A percentile compares a stretch with the other conserved stretches of the same genome.
Evolutionary conservation across 1,140 invertebrate species (phyloP).

Genomic region (Matsumurasca onukii): DNA sequence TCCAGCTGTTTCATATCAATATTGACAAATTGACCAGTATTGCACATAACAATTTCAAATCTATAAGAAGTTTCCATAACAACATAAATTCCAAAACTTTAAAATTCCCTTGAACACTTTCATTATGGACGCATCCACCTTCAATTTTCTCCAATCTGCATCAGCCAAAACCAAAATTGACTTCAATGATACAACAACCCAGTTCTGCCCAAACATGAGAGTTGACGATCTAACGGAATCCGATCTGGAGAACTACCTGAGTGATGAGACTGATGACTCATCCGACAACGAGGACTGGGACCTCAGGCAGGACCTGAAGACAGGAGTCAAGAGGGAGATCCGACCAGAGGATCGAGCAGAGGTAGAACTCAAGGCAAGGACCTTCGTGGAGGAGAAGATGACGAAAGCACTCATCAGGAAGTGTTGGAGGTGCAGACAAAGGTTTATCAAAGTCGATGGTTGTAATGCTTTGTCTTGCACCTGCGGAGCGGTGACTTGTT

Average conservation of each 20-base stretch:
- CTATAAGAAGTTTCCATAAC: no score
- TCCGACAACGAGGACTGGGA: background rate
- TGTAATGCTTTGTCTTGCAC: background rate
- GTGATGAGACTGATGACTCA: background rate
- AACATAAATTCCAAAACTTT: no score
- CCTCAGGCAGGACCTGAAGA: background rate
- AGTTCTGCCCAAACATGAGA: no score
- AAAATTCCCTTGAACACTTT: no score
- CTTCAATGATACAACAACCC: no score
- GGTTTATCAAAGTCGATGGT: background rate
- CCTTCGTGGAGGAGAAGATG: background rate
- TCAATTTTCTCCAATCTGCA: no score
- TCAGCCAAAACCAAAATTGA: no score
- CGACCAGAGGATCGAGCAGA: background rate
- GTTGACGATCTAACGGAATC: no score
- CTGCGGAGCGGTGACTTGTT: conserved; percentile 4
- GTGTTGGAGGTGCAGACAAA: background rate
- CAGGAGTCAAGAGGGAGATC: background rate
- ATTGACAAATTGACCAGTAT: no score
- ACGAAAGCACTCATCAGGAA: background rate
- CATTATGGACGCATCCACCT: no score
- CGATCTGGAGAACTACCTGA: conserved; percentile 2
- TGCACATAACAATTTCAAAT: no score
- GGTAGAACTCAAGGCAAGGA: background rate
- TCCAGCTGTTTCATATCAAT: no score